Percentiles rank a stretch among this genome's conserved stretches.
Evolutionary conservation across 2,888 invertebrate genomes (phyloP).

Genomic region (Brenthis daphne): DNA sequence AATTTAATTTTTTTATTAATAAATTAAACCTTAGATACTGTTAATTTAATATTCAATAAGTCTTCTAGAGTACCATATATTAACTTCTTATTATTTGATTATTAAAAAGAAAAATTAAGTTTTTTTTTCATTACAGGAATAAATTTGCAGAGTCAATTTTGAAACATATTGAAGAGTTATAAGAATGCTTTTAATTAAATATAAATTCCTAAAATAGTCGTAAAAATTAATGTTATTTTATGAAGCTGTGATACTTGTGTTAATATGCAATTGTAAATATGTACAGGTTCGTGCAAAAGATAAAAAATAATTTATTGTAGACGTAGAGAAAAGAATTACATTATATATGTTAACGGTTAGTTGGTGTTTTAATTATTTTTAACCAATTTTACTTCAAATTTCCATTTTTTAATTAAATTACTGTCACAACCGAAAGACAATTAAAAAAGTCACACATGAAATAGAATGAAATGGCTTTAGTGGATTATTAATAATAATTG

Average conservation of each 20-base stretch:
- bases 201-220: slow-evolving; percentile 20
- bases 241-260: slow-evolving; percentile 67
- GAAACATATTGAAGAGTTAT: slow-evolving; percentile 24
- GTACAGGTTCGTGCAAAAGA: slow-evolving; percentile 53
- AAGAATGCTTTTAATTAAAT: slow-evolving; percentile 3
- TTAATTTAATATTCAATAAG: too few species aligned
- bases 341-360: slow-evolving; percentile 54
- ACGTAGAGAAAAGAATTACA: slow-evolving; percentile 58
- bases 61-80: too few species aligned
- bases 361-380: slow-evolving; percentile 17
- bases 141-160: slow-evolving; percentile 16
- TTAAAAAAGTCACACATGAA: neutral
- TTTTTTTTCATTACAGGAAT: slow-evolving; percentile 31
- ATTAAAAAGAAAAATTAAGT: slow-evolving; percentile 14
- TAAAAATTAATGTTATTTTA: slow-evolving; percentile 43
- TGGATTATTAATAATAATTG: slow-evolving; percentile 12
- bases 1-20: too few species aligned
- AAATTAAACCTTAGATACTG: too few species aligned
- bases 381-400: neutral
- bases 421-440: neutral
- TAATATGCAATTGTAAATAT: slow-evolving; percentile 60
- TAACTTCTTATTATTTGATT: too few species aligned
- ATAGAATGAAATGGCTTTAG: neutral
- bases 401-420: slow-evolving; percentile 7
- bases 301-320: slow-evolving; percentile 63